Evolutionary conservation across 2,888 invertebrate species (phyloP), one percentile per base, ranked within the genome.

Genomic region (Vanessa cardui): DNA sequence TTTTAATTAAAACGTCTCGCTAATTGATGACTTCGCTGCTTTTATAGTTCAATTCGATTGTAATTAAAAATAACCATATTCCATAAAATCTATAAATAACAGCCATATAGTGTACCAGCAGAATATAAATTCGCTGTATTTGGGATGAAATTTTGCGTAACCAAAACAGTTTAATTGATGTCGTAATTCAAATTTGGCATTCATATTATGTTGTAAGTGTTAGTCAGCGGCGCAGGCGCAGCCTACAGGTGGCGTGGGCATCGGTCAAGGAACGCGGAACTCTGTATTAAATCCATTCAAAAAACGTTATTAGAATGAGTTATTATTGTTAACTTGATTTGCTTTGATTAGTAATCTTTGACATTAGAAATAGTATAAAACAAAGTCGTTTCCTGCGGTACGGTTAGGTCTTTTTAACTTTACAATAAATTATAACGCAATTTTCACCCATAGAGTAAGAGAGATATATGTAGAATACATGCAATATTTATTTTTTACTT

Each of bases 191-290:
- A 52, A 45, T 59, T 26, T 52, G 45, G 45, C 16, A 52, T 52
- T 50, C 44, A 44, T 47, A 54, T 62, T 62, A 52, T 20, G 39
- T 15, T 46, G 12, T 16, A 58, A 50, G 49, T 18, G 60, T 77
- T 76, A 77, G 75, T 76, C 76, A 77, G 67, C 70, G 68, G 66
- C 62, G 61, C 49, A 70, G 54, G 54, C 56, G 56, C 56, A 39
- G 56, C 56, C 56, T 39, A 56, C 56, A 56, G 56, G 39, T 39
- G 39, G 65, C 74, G 77, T 77, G 73, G 77, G 76, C 66, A 66
- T 54, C 67, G 70, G 67, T 72, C 71, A 64, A 72, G 72, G 74
- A 76, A 77, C 75, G 77, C 76, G 77, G 77, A 77, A 77, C 69
- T 54, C 61, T 61, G 46, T 60, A 61, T 73, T 69, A 31, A 46